phyloP scores from a whole-genome alignment of 1,140 invertebrate species.

The Cyclargus thomasi region DNA sequence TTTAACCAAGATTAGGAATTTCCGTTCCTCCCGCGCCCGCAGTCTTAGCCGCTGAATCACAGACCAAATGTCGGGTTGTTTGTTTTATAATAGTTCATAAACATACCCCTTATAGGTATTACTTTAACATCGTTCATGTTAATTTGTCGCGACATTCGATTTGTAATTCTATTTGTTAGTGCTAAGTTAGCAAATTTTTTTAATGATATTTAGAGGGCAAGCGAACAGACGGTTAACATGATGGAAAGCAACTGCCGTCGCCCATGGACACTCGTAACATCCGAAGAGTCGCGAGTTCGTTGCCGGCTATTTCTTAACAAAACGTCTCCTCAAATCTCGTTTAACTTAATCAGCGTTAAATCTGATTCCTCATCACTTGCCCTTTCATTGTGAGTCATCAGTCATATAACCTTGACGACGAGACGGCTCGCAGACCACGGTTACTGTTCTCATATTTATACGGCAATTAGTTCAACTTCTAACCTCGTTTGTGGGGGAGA shows the following conservation, averaged over 20 bases:
- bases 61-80: constrained; percentile 10
- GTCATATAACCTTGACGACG: constrained; percentile 29
- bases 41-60: constrained; percentile 43
- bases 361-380: neutral
- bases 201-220: too few species aligned
- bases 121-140: too few species aligned
- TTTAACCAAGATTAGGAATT: constrained; percentile 56
- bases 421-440: constrained; percentile 33
- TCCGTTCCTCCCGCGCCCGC: constrained; percentile 52
- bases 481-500: constrained; percentile 21
- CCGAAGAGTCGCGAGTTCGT: too few species aligned
- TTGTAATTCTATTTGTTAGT: too few species aligned
- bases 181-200: too few species aligned
- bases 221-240: too few species aligned
- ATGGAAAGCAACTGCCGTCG: too few species aligned
- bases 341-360: neutral
- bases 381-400: constrained; percentile 27
- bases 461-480: constrained; percentile 23
- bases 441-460: constrained; percentile 24
- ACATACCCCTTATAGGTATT: neutral
- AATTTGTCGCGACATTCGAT: too few species aligned
- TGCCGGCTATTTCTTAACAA: too few species aligned
- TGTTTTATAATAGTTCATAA: constrained; percentile 9
- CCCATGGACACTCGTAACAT: too few species aligned
- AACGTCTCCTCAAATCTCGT: neutral